Base-by-base conservation (phyloP, 2,797 vertebrate genomes). In the Macroramphosus scolopax region DNA sequence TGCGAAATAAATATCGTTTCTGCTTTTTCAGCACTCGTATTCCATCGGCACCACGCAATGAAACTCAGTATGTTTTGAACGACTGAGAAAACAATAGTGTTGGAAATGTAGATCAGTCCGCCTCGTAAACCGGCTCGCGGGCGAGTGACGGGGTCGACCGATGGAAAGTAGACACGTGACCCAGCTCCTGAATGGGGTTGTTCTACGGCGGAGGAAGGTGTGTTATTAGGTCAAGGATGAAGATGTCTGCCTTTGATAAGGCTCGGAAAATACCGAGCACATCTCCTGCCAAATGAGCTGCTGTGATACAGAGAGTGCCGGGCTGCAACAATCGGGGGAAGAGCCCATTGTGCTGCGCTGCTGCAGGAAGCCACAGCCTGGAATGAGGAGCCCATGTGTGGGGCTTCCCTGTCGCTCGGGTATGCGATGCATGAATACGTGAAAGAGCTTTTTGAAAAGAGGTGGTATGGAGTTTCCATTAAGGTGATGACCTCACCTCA, bases 231-330 rank as follows among this genome's bases (percentile, higher is more conserved):
- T 53, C 44, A 60, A 73, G 59, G 51, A 57, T n/a, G 64, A 75
- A 71, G 82, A 89, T 88, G 89, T 90, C 87, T 89, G 77, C 52
- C 26, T 34, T 41, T 63, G 89, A 92, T 91, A 89, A 89, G 80
- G 41, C 48, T 26, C 66, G 77, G 85, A 88, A 88, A 86, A 84
- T 73, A 48, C 37, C 36, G 30, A 18, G 72, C 77, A 75, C 77
- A 74, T 86, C 75, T 58, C 58, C 62, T 83, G 84, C 79, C 83
- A 89, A 81, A 87, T 80, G 70, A 76, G 61, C 49, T 51, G 44
- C 53, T 66, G 44, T 68, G 72, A 72, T 75, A 72, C 51, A 64
- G 77, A 75, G 69, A 73, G 31, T 31, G 55, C 51, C 22, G 20
- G 38, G 18, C 25, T 28, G 13, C 40, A 84, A 91, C 89, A 90